Base-by-base conservation (phyloP, 2,797 vertebrate genomes). In the Menidia menidia region DNA sequence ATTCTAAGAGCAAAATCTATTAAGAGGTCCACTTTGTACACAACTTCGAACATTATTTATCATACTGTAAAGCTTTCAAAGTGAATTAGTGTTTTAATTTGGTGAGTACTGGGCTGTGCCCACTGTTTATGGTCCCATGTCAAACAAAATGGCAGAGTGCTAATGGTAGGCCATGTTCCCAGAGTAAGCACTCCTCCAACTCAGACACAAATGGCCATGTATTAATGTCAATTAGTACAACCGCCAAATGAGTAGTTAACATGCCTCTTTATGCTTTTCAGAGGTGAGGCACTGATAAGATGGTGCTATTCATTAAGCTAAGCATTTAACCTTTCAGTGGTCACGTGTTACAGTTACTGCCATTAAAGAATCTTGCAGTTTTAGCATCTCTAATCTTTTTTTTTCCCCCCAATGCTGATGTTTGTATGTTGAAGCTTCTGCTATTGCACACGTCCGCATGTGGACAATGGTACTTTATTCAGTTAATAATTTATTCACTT, bases 61-160 rank as follows among this genome's bases (percentile, higher is more conserved):
- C 82, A 71, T 83, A 88, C 81, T 85, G 78, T 92, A 92, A 94
- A 93, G 78, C 88, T 82, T 88, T 94, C 92, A 89, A 64, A 56
- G 71, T 92, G 90, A 93, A 87, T 92, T 84, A 92, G 71, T 69
- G 87, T 80, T 95, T 93, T 93, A 91, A 93, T 94, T 92, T 92
- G 83, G 87, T 90, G 91, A 94, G 92, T 92, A 92, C 85, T 82
- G 84, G 64, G 59, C 86, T 35, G 32, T 82, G 73, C 62, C 55
- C 57, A 64, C 59, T 67, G 79, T 93, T 93, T 92, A 91, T 88
- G 81, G 82, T 75, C 65, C 64, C 64, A 64, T 77, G 55, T 91
- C 84, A 88, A 73, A 63, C 60, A 47, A 77, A 76, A 84, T 73
- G 78, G 82, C 80, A 78, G 67, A 44, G 75, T 89, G 86, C 80